Base-by-base conservation (phyloP, 2,113 vertebrate species). In the Pantherophis guttatus region DNA sequence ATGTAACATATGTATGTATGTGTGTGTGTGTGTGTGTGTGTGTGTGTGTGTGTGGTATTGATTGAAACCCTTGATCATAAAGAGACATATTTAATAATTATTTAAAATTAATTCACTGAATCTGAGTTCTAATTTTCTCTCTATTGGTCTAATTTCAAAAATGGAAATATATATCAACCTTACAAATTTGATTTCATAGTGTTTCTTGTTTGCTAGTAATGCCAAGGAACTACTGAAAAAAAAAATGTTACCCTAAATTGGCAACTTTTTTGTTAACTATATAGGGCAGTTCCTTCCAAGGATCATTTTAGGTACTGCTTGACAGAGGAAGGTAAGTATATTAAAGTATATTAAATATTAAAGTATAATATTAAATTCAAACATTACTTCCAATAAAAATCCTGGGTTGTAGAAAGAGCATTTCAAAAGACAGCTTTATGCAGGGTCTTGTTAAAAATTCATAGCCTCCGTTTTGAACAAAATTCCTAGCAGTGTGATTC, bases 361-460 rank as follows among this genome's bases (percentile, higher is more conserved):
- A 70, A 70, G 29, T 13, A 70, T 13, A n/a, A 70, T 70, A 70
- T 70, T 29, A 33, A 96, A 24, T 50, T 86, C 48, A 88, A 87
- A 50, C 87, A 94, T 91, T 92, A 93, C 52, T 94, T 94, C 90
- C 94, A 96, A 93, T 87, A 93, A 95, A 95, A 95, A 93, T 91
- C n/a, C 93, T 92, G 94, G 90, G 94, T 85, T 1, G 86, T 24
- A 33, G 90, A 88, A 62, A 57, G 33, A 91, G 50, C 89, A 3
- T 13, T 5, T 86, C 21, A 91, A 93, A 90, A 65, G n/a, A 12
- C 87, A 95, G 91, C 94, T 54, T 92, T 10, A 94, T 65, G 90
- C 29, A 58, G 94, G 92, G 93, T 94, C 94, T 54, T 87, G 93
- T 5, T 93, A 93, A 55, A 92, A 92, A 95, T 85, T 8, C 33